phyloP scores from a whole-genome alignment of 2,113 vertebrate genomes.

The Etheostoma spectabile region DNA sequence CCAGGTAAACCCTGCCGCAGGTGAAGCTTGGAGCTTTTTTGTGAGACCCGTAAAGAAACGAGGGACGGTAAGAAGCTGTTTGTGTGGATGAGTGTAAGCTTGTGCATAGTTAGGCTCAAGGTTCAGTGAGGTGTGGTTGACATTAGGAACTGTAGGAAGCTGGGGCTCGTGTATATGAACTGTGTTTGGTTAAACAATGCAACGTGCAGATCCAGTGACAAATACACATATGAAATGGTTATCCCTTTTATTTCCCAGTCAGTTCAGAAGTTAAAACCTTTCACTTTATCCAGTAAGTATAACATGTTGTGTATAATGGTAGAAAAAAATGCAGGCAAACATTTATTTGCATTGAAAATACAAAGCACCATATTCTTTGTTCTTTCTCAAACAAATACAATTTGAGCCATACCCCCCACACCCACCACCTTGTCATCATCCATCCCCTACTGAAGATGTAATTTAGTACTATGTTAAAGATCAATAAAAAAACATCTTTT shows the following conservation, averaged over 20 bases:
- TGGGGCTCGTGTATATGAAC: not conserved
- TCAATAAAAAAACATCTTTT: too few species aligned
- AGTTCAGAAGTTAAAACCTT: not conserved
- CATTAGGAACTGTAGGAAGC: not conserved
- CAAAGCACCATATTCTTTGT: conserved; percentile 17
- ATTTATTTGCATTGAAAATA: conserved; percentile 38
- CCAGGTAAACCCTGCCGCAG: conserved; percentile 7
- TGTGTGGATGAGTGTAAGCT: not conserved
- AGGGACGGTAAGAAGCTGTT: not conserved
- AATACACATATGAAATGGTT: not conserved
- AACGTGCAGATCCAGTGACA: not conserved
- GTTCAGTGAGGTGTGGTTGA: conserved; percentile 51
- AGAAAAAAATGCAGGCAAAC: not conserved
- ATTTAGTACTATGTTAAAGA: not conserved
- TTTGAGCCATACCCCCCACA: not conserved
- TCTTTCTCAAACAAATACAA: not conserved
- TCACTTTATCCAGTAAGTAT: not conserved
- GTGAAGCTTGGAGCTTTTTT: conserved; percentile 40
- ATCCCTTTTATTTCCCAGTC: conserved; percentile 26
- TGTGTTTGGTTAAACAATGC: not conserved
- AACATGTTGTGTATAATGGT: not conserved
- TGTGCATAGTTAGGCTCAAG: conserved; percentile 31
- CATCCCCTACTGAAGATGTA: not conserved
- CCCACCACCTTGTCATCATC: not conserved
- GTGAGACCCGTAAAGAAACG: not conserved